These are phyloP conservation scores for Lithophane socia DNA, from an alignment of 2,888 invertebrate genomes.

Conservation along the genomic window DNA sequence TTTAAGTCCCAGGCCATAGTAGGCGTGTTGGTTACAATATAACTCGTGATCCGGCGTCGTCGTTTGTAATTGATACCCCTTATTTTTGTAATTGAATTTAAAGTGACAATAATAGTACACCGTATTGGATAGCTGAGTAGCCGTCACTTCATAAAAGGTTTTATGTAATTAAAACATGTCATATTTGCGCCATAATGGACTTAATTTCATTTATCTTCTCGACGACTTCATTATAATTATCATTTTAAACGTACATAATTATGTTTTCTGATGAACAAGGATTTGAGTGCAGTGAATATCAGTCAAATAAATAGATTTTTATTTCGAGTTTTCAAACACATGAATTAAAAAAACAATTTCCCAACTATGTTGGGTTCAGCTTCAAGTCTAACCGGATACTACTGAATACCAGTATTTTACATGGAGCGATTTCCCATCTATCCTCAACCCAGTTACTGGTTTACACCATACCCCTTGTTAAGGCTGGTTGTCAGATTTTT, in stretches of 20 bases:
- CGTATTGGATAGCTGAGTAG: neutral
- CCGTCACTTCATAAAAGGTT: slow-evolving; percentile 1
- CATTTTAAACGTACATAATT: no score
- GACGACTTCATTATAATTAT: neutral
- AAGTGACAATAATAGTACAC: slow-evolving; percentile 20
- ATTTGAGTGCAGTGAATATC: neutral
- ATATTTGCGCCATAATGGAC: slow-evolving; percentile 1
- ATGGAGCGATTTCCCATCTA: neutral
- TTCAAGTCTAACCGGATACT: neutral
- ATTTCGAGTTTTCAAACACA: neutral
- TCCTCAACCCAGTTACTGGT: neutral
- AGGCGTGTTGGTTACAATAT: slow-evolving; percentile 28
- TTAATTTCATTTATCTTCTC: neutral
- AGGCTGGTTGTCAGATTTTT: neutral
- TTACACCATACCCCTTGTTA: neutral
- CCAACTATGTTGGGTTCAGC: neutral
- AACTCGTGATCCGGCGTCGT: neutral
- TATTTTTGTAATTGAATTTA: slow-evolving; percentile 47
- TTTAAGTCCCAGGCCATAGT: slow-evolving; percentile 15
- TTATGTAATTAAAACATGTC: neutral
- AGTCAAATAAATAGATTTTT: neutral
- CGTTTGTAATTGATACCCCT: slow-evolving; percentile 51
- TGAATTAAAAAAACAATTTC: neutral
- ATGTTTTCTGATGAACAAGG: neutral
- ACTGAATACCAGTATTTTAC: neutral